Evolutionary conservation across 2,113 vertebrate species (phyloP), one percentile per base, ranked within the genome.

Genomic region (Glareola pratincola): DNA sequence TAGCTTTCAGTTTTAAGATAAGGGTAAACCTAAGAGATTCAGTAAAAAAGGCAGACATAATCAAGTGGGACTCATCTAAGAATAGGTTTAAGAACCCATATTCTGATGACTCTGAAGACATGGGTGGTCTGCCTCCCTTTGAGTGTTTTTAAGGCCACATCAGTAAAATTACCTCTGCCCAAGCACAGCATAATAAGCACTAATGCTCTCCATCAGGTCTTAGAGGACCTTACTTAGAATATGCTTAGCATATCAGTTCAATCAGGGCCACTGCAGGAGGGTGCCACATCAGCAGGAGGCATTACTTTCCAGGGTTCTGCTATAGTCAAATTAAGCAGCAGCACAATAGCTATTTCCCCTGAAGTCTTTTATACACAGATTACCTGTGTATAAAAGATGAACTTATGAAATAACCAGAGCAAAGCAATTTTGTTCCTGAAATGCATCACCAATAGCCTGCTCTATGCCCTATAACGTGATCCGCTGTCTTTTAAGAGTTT

Each of bases 401-500:
- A 24, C 6, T 71, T 59, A n/a, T 0, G 1, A 85, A 86, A 84
- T 68, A 88, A 67, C 4, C 3, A 8, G 14, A 78, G 16, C 0
- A 4, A 88, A 67, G 5, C 4, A 57, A 85, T 72, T 75, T 4
- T 59, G 2, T 67, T 86, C 29, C 36, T 75, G 59, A 91, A 92
- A 41, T 0, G 0, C 37, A 47, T 24, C 0, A 1, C 8, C 2
- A 0, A 26, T 26, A 57, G 9, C 20, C 51, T 88, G 17, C 32
- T 82, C 56, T 75, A 54, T 51, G 17, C 21, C 62, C 17, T 37
- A 14, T 68, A 88, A 62, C 6, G 29, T 2, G 15, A 30, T 54
- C 41, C 8, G 62, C 29, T 67, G 37, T 39, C 11, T 45, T 72
- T 62, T 32, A 10, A 0, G 2, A 54, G 26, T 56, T 45, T 48